phyloP scores from a whole-genome alignment of 2,888 invertebrate genomes.

The Caenorhabditis sp. region DNA sequence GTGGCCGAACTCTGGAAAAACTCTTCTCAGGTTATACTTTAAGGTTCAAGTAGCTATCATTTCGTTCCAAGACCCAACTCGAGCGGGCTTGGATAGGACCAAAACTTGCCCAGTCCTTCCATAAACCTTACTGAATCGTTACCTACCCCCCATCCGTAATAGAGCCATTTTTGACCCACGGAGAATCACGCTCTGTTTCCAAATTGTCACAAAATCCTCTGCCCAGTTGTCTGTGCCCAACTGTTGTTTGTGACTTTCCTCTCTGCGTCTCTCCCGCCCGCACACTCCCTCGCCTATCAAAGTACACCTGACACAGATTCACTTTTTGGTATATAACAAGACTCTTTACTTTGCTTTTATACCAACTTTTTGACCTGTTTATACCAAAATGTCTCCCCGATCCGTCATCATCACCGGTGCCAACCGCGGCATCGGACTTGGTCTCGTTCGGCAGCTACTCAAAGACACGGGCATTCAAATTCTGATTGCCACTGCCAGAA shows the following conservation, averaged over 20 bases:
- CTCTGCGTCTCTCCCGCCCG: slow-evolving; percentile 1
- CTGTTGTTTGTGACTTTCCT: background rate
- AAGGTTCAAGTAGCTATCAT: no score
- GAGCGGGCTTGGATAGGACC: no score
- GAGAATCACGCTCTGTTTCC: background rate
- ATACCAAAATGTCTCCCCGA: slow-evolving; percentile 34
- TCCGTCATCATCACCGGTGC: slow-evolving; percentile 91
- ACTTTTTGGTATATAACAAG: no score
- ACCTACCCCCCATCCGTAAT: no score
- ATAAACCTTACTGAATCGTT: no score
- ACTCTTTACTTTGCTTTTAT: no score
- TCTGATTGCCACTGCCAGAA: slow-evolving; percentile 91
- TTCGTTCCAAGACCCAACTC: no score
- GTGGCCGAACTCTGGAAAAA: no score
- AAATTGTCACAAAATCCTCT: slow-evolving; percentile 1
- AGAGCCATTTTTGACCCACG: background rate
- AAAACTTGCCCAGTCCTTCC: no score
- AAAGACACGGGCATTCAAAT: slow-evolving; percentile 86
- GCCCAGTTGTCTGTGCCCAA: background rate
- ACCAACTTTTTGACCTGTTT: background rate
- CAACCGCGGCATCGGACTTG: slow-evolving; percentile 93
- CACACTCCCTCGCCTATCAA: background rate
- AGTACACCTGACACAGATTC: no score
- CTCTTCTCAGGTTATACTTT: no score
- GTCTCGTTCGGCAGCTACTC: slow-evolving; percentile 88